These are phyloP conservation scores for Euzetes globulus DNA, from an alignment of 2,888 invertebrate genomes.

Conservation along the genomic window DNA sequence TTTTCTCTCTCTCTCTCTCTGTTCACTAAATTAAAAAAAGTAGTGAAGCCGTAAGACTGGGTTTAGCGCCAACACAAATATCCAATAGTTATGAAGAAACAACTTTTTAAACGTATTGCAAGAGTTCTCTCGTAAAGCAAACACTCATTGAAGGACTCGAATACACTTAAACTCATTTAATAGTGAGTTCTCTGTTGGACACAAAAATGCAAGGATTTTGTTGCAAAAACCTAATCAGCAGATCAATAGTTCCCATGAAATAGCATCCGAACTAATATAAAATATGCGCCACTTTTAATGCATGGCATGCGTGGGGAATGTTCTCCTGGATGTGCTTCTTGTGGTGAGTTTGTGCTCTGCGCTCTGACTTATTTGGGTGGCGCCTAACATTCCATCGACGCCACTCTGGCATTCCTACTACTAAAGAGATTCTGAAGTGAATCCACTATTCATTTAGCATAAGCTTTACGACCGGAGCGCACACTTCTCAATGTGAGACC, in stretches of 20 bases:
- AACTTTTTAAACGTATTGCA: no score
- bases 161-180: background rate
- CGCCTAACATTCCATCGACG: background rate
- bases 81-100: no score
- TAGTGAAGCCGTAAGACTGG: no score
- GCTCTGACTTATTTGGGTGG: background rate
- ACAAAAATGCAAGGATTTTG: slow-evolving; percentile 15
- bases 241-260: slow-evolving; percentile 1
- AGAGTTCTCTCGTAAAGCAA: background rate
- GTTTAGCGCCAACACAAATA: no score
- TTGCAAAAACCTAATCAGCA: background rate
- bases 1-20: no score
- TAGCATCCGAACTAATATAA: background rate
- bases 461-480: background rate
- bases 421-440: background rate
- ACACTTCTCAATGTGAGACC: background rate
- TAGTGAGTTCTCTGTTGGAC: background rate
- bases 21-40: no score
- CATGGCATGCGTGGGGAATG: slow-evolving; percentile 19
- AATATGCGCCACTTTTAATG: slow-evolving; percentile 8
- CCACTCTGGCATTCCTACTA: background rate
- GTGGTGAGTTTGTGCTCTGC: background rate
- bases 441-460: background rate
- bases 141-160: background rate
- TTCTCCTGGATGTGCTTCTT: background rate